Evolutionary conservation across 2,113 vertebrate genomes (phyloP), one percentile per base, ranked within the genome.

Genomic region (Ameiurus melas): DNA sequence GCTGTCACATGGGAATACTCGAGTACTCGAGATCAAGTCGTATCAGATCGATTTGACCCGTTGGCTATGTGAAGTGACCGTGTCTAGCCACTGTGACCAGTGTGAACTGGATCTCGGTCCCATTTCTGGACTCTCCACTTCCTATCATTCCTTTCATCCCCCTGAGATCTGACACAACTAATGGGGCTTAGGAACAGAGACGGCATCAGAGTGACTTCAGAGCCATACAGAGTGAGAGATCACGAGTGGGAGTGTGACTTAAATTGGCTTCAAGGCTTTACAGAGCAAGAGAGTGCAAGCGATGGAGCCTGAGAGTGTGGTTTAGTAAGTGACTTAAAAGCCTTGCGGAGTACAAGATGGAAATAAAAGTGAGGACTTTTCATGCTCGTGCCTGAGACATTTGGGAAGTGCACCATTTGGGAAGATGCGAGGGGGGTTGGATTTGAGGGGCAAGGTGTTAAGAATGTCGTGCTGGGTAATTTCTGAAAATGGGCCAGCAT

Each of bases 391-490:
- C 27, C 12, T 27, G 25, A 75, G 43, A 79, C 33, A 71, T 4
- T n/a, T n/a, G n/a, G n/a, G n/a, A 22, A 17, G 80, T 60, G 20
- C 80, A 60, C 19, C 19, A 82, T 82, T 82, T 25, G 10, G 80
- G 30, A 60, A 36, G 55, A 82, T 81, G 58, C 14, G 36, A 27
- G 10, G 53, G 39, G n/a, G 27, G 33, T 73, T 57, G 39, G 51
- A 70, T 71, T 78, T 22, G 36, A 75, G 78, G 78, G 47, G 66
- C 30, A 36, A 36, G 75, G 57, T 70, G 78, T 47, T 82, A 79
- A 90, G 47, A 71, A 58, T 60, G 55, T 51, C 62, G 68, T 70
- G 86, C 19, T 27, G 77, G 87, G 85, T 10, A 81, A 84, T 84
- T 80, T 70, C 84, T 86, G 71, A 57, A 36, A 82, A 53, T 57